Conservation (phyloP, 2,888 invertebrate species). For the Anodontia alba region DNA sequence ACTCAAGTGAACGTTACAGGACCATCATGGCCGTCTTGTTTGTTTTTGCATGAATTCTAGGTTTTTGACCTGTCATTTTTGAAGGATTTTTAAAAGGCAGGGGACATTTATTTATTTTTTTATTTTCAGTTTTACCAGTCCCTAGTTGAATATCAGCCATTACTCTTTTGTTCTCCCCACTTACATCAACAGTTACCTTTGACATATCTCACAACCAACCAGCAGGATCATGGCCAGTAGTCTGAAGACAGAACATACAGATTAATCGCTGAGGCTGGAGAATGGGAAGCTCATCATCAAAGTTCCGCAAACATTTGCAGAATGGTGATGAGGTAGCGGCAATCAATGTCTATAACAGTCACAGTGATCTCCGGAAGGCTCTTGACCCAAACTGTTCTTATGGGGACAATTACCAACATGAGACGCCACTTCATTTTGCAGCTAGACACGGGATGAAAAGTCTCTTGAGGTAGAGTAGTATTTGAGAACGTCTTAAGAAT, state of each 20-base stretch:
- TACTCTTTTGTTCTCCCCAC: too few species aligned
- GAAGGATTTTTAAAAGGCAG: too few species aligned
- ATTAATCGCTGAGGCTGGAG: neutral
- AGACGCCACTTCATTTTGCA: constrained; percentile 89
- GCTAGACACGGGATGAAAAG: constrained; percentile 89
- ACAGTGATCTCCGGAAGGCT: constrained; percentile 88
- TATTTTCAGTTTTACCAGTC: too few species aligned
- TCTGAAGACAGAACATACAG: neutral
- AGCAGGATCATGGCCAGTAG: neutral
- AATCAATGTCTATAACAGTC: constrained; percentile 88
- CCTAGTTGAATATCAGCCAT: too few species aligned
- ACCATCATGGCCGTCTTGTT: too few species aligned
- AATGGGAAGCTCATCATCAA: constrained; percentile 90
- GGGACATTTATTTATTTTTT: too few species aligned
- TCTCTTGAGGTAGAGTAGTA: constrained; percentile 86
- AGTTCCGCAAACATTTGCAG: constrained; percentile 89
- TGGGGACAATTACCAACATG: constrained; percentile 89
- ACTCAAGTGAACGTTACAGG: too few species aligned
- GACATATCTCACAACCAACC: too few species aligned
- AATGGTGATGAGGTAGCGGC: constrained; percentile 90
- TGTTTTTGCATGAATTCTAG: too few species aligned
- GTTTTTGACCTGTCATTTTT: too few species aligned
- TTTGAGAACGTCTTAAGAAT: too few species aligned
- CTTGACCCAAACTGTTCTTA: constrained; percentile 89
- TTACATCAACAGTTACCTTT: too few species aligned